phyloP scores from a whole-genome alignment of 2,888 invertebrate species.

The Leptinotarsa tumamoca region DNA sequence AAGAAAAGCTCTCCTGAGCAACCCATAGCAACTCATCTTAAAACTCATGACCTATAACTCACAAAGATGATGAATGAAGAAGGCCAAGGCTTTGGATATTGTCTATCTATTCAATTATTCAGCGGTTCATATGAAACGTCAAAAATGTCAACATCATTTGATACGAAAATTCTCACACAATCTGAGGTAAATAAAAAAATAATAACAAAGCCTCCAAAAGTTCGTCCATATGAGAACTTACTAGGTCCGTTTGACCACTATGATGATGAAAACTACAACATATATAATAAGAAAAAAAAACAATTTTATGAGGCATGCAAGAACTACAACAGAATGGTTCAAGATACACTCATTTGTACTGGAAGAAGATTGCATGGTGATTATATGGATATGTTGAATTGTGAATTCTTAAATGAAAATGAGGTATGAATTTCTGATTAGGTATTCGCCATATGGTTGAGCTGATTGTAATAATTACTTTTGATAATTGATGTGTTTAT shows the following conservation, averaged over 20 bases:
- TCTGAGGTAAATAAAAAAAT: constrained; percentile 56
- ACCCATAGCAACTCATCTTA: too few relatives aligned
- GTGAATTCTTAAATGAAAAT: constrained; percentile 50
- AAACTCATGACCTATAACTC: too few relatives aligned
- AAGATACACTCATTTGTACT: constrained; percentile 49
- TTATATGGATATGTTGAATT: constrained; percentile 50
- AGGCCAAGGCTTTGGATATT: too few relatives aligned
- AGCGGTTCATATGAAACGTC: background rate
- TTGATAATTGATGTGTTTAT: background rate
- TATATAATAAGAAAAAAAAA: constrained; percentile 53
- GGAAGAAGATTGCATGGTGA: constrained; percentile 50
- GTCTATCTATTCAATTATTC: background rate
- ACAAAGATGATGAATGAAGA: too few relatives aligned
- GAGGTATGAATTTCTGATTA: background rate
- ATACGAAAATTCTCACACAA: constrained; percentile 37
- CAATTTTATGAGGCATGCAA: constrained; percentile 52
- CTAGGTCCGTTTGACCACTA: constrained; percentile 53
- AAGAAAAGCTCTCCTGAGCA: too few relatives aligned
- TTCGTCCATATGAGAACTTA: constrained; percentile 50
- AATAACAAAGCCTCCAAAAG: constrained; percentile 44
- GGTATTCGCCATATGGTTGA: too few relatives aligned
- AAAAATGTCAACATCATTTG: background rate
- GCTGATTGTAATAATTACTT: too few relatives aligned
- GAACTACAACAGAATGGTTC: constrained; percentile 54
- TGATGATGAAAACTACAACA: constrained; percentile 56